Conservation (phyloP, 2,797 vertebrate genomes). For the Antennarius maculatus region DNA sequence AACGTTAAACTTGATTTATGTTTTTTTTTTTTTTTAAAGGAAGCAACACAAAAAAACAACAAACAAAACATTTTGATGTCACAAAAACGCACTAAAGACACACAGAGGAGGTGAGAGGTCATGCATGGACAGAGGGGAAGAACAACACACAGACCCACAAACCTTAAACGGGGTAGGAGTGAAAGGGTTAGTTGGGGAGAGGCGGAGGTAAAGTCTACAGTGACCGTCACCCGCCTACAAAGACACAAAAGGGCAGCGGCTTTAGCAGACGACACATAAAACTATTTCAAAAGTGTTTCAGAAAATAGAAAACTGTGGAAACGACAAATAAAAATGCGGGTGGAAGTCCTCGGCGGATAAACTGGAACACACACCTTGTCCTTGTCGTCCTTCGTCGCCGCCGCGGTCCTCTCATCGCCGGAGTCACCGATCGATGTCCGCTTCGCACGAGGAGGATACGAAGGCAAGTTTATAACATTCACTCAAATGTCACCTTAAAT, state of each 20-base stretch:
- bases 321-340: slow-evolving; percentile 6
- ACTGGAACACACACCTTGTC: slow-evolving; percentile 76
- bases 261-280: slow-evolving; percentile 58
- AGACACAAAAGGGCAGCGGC: slow-evolving; percentile 86
- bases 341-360: slow-evolving; percentile 5
- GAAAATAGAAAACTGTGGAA: background rate
- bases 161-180: slow-evolving; percentile 98
- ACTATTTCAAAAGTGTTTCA: too few species aligned
- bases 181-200: slow-evolving; percentile 98
- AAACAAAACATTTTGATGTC: slow-evolving; percentile 32
- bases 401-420: slow-evolving; percentile 62
- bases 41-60: slow-evolving; percentile 15
- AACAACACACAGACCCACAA: slow-evolving; percentile 83
- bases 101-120: slow-evolving; percentile 42
- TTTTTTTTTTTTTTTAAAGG: background rate
- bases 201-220: slow-evolving; percentile 90
- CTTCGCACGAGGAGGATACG: slow-evolving; percentile 39
- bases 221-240: slow-evolving; percentile 92
- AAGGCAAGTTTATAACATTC: slow-evolving; percentile 32
- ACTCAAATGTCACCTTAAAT: slow-evolving; percentile 10
- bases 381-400: slow-evolving; percentile 51
- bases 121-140: slow-evolving; percentile 25
- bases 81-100: slow-evolving; percentile 29
- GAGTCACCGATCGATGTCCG: slow-evolving; percentile 72
- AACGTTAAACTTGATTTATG: slow-evolving; percentile 11